Conservation (phyloP, 2,888 invertebrate species). For the Heteromyza rotundicornis region DNA sequence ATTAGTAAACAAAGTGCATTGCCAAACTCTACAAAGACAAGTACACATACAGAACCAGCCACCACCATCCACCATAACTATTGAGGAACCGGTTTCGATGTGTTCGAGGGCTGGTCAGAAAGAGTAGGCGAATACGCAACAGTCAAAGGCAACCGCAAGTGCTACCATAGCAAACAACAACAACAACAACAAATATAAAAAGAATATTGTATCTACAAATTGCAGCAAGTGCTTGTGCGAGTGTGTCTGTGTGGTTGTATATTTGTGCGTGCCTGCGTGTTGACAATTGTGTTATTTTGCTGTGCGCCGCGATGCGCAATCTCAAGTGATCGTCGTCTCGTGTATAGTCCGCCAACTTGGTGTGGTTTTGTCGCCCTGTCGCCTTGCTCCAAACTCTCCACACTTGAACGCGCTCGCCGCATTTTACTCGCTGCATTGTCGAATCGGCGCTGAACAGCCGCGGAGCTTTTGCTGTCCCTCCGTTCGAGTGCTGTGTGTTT, state of each 20-base stretch:
- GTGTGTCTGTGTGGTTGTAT: constrained; percentile 15
- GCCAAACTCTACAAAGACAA: constrained; percentile 19
- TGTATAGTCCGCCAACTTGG: constrained; percentile 2
- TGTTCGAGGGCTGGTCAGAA: constrained; percentile 35
- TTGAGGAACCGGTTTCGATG: constrained; percentile 12
- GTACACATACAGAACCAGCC: constrained; percentile 27
- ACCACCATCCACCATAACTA: constrained; percentile 32
- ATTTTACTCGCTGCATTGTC: constrained; percentile 25
- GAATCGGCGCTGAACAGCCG: no score
- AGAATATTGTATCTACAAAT: constrained; percentile 42
- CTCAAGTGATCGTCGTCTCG: constrained; percentile 27
- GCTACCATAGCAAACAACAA: neutral
- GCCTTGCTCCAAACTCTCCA: constrained; percentile 32
- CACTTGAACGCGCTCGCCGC: constrained; percentile 29
- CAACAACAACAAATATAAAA: constrained; percentile 8
- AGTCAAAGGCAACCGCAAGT: constrained; percentile 16
- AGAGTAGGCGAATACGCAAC: constrained; percentile 33
- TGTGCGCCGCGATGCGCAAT: constrained; percentile 24
- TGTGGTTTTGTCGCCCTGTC: constrained; percentile 12
- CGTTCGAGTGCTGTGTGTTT: constrained; percentile 20
- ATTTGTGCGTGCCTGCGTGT: no score
- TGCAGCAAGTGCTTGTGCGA: constrained; percentile 29
- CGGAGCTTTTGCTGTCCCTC: constrained; percentile 9
- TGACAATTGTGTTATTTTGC: constrained; percentile 15
- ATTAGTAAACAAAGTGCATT: neutral